Evolutionary conservation across 2,888 invertebrate genomes (phyloP), one percentile per base, ranked within the genome.

Genomic region (Lydus trimaculatus): DNA sequence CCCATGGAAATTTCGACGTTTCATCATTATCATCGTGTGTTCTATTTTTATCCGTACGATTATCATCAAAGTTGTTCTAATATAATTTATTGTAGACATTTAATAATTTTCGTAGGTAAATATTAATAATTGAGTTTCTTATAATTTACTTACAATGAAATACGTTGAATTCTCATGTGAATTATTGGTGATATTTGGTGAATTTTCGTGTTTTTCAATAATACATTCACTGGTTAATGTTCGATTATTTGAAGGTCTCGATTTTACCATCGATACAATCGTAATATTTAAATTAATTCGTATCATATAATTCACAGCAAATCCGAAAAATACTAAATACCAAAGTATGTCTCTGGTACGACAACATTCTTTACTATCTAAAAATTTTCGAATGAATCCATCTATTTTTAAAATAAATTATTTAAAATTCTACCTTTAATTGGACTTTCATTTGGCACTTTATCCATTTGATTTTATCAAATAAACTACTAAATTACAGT

Each of bases 301-400:
- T 20, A 91, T 85, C 90, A 91, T 91, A 78, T 91, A 91, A 82
- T 91, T 91, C 62, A 91, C 88, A 6, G 89, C 90, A 76, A 91
- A 91, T 15, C 91, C 91, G 66, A 86, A 84, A 80, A 91, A 91
- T 1, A 88, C 88, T 76, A 91, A 80, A 74, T 88, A 86, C 91
- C 91, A 91, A 15, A 91, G 83, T 15, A 91, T 88, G 25, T 79
- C 76, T 65, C 85, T 75, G 11, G 81, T 72, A 0, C 79, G 73
- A 60, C 84, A 78, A 62, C 79, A 83, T 68, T 79, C 79, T 71
- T 63, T 73, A 28, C 67, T 67, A 8, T 66, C 77, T 63, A 28
- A 52, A 28, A 31, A 25, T 5, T 15, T 20, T 43, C 11, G 13
- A 8, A 63, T 33, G 2, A 28, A 28, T n/a, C 28, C 2, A 28